Conservation (phyloP, 1,140 invertebrate genomes). For the Papilio dardanus region DNA sequence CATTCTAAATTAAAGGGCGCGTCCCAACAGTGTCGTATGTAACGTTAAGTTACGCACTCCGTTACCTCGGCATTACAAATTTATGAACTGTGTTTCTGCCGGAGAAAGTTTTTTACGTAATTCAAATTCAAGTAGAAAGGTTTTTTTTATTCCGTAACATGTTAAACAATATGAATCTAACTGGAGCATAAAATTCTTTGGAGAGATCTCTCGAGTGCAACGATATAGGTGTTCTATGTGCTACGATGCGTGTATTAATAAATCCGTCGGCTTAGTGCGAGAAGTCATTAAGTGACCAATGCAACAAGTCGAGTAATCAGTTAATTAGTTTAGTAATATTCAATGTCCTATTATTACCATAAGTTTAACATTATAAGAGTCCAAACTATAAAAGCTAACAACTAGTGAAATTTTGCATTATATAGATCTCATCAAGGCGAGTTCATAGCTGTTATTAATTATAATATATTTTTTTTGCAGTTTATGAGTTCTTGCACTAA, state of each 20-base stretch:
- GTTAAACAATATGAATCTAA: slow-evolving; percentile 54
- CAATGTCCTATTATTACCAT: no score
- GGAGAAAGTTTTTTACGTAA: slow-evolving; percentile 47
- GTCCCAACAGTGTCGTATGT: background rate
- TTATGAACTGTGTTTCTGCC: slow-evolving; percentile 3
- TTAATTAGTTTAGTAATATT: no score
- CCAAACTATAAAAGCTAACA: no score
- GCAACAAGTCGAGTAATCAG: no score
- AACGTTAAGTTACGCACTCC: background rate
- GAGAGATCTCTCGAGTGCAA: slow-evolving; percentile 56
- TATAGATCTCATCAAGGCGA: no score
- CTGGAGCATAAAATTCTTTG: slow-evolving; percentile 63
- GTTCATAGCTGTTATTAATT: no score
- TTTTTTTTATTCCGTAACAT: slow-evolving; percentile 49
- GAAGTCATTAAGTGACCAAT: no score
- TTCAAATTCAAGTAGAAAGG: slow-evolving; percentile 39
- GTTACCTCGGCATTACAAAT: background rate
- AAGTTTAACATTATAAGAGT: no score
- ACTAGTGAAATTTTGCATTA: no score
- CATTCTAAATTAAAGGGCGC: background rate
- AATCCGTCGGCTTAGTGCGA: background rate
- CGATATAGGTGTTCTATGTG: slow-evolving; percentile 58
- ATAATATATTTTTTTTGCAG: no score
- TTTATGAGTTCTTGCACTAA: no score
- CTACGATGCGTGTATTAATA: slow-evolving; percentile 21